phyloP scores from a whole-genome alignment of 2,113 vertebrate species.

The Atractosteus spatula region DNA sequence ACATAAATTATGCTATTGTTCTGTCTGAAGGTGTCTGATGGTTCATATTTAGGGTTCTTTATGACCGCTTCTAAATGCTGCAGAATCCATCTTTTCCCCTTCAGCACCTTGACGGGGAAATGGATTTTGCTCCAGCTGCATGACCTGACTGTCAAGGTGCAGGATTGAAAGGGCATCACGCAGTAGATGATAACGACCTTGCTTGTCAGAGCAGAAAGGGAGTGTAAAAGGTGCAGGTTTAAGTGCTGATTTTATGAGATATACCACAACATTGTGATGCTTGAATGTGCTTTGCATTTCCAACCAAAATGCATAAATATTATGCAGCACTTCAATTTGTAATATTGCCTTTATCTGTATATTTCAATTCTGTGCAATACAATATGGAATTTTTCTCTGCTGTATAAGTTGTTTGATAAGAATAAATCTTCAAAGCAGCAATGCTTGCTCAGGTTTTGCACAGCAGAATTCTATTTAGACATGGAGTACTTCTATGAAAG shows the following conservation, averaged over 20 bases:
- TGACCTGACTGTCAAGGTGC: slow-evolving; percentile 37
- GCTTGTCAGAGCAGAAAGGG: not conserved
- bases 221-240: not conserved
- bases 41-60: slow-evolving; percentile 50
- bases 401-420: no score
- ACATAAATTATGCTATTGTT: slow-evolving; percentile 34
- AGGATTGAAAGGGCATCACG: not conserved
- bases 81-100: slow-evolving; percentile 23
- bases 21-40: slow-evolving; percentile 34
- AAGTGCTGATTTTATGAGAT: not conserved
- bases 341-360: no score
- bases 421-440: no score
- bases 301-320: no score
- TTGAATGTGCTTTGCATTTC: no score
- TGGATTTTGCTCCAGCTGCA: slow-evolving; percentile 40
- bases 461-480: no score
- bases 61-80: slow-evolving; percentile 20
- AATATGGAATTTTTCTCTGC: no score
- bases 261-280: no score
- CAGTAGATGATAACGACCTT: not conserved
- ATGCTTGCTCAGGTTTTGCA: no score
- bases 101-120: slow-evolving; percentile 37
- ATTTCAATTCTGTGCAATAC: no score
- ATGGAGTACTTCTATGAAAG: no score
- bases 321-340: no score